phyloP scores from a whole-genome alignment of 92 coral and sea anemone genomes.

The Metridium senile region DNA sequence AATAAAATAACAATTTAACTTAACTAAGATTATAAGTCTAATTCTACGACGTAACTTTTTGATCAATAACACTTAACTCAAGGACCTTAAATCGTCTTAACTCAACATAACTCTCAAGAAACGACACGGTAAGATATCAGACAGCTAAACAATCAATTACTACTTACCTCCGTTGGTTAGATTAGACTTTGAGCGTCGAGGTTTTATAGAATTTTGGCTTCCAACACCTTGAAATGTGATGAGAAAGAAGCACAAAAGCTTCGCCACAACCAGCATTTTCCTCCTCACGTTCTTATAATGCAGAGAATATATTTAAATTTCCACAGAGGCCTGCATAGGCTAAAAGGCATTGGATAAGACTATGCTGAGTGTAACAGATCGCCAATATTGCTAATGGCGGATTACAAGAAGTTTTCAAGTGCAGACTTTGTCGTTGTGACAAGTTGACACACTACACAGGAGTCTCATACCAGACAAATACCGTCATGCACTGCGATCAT shows the following conservation, averaged over 20 bases:
- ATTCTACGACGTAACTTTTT: slow-evolving; percentile 35
- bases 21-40: slow-evolving; percentile 7
- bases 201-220: slow-evolving; percentile 55
- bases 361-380: slow-evolving; percentile 18
- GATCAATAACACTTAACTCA: slow-evolving; percentile 35
- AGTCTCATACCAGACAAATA: neutral
- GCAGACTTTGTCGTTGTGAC: neutral
- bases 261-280: neutral
- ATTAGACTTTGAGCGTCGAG: slow-evolving; percentile 47
- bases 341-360: slow-evolving; percentile 10
- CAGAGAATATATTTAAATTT: neutral
- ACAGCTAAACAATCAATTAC: neutral
- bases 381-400: slow-evolving; percentile 12
- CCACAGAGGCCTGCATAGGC: neutral
- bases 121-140: slow-evolving; percentile 7
- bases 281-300: neutral
- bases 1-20: slow-evolving; percentile 5
- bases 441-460: neutral
- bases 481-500: slow-evolving; percentile 15
- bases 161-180: slow-evolving; percentile 34
- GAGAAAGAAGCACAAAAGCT: neutral
- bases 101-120: slow-evolving; percentile 27
- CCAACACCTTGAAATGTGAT: slow-evolving; percentile 20
- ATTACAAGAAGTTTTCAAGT: neutral
- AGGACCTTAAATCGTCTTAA: slow-evolving; percentile 19